Evolutionary conservation across 2,797 vertebrate species (phyloP).

Genomic region (Danio albolineatus): DNA sequence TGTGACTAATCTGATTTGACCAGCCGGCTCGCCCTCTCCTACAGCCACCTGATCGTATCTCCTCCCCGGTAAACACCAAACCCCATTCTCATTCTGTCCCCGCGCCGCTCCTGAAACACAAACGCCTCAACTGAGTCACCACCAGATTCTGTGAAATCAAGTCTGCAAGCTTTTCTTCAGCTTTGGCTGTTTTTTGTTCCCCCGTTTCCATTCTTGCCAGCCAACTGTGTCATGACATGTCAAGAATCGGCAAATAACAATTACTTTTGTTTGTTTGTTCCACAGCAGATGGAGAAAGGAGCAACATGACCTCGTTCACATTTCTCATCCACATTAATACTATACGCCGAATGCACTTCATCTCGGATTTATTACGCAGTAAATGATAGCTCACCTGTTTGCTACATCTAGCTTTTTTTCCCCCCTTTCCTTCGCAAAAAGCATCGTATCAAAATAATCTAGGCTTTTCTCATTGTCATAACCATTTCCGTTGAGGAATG

Average conservation of each 20-base stretch:
- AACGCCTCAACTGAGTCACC: conserved; percentile 24
- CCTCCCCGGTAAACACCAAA: conserved; percentile 55
- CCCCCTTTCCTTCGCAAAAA: conserved; percentile 29
- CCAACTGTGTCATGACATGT: conserved; percentile 5
- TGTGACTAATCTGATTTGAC: conserved; percentile 60
- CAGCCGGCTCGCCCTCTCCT: conserved; percentile 37
- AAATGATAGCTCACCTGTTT: conserved; percentile 47
- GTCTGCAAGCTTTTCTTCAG: conserved; percentile 10
- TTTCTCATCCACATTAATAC: conserved; percentile 5
- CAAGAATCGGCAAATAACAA: conserved; percentile 1
- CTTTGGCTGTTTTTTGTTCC: not conserved
- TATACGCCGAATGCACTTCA: conserved; percentile 36
- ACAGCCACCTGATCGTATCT: conserved; percentile 59
- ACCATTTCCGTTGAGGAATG: conserved; percentile 46
- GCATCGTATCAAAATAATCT: conserved; percentile 37
- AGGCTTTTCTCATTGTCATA: conserved; percentile 50
- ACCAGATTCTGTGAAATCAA: conserved; percentile 16
- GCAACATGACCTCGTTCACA: not conserved
- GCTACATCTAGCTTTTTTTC: conserved; percentile 36
- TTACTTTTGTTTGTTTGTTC: conserved; percentile 13
- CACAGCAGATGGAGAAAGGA: conserved; percentile 6
- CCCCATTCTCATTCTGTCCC: conserved; percentile 47
- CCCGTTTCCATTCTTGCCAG: not conserved
- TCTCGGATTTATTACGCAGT: conserved; percentile 27
- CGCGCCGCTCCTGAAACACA: not conserved